phyloP scores from a whole-genome alignment of 2,888 invertebrate species.

The Baccha elongata region DNA sequence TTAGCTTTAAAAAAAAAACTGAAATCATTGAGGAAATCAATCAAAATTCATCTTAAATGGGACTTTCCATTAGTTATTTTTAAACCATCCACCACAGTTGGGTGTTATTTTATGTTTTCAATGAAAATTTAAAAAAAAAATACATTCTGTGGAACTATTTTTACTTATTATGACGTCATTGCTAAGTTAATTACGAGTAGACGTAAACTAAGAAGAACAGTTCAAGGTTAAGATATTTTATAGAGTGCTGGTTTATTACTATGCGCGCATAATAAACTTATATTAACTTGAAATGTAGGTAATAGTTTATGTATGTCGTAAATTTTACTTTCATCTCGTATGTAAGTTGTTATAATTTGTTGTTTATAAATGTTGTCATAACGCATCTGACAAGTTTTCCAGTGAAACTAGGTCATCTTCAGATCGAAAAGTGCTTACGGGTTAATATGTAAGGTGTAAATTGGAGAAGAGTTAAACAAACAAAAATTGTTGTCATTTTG shows the following conservation, averaged over 20 bases:
- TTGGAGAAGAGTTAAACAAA: slow-evolving; percentile 25
- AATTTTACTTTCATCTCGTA: slow-evolving; percentile 50
- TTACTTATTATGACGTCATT: not conserved
- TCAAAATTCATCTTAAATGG: slow-evolving; percentile 1
- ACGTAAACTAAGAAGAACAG: slow-evolving; percentile 18
- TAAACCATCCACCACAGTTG: too few relatives aligned
- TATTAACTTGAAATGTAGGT: too few relatives aligned
- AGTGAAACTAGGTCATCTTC: slow-evolving; percentile 18
- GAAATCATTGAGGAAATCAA: not conserved
- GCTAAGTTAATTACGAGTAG: not conserved
- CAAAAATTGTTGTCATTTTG: not conserved
- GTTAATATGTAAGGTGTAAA: slow-evolving; percentile 32
- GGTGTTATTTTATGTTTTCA: not conserved
- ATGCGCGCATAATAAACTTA: slow-evolving; percentile 23
- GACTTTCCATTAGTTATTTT: not conserved
- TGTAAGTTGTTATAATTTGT: slow-evolving; percentile 2
- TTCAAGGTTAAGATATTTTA: slow-evolving; percentile 57
- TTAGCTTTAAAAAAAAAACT: not conserved
- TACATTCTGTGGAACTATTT: not conserved
- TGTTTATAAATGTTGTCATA: slow-evolving; percentile 1
- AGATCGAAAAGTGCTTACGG: not conserved
- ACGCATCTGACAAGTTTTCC: not conserved
- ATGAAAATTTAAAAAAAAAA: not conserved
- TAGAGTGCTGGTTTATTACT: slow-evolving; percentile 27
- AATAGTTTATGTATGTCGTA: slow-evolving; percentile 5